A percentile compares a stretch with the other conserved stretches of the same genome.
Conservation (phyloP, 2,888 invertebrate species). For the Chalcis sispes region DNA sequence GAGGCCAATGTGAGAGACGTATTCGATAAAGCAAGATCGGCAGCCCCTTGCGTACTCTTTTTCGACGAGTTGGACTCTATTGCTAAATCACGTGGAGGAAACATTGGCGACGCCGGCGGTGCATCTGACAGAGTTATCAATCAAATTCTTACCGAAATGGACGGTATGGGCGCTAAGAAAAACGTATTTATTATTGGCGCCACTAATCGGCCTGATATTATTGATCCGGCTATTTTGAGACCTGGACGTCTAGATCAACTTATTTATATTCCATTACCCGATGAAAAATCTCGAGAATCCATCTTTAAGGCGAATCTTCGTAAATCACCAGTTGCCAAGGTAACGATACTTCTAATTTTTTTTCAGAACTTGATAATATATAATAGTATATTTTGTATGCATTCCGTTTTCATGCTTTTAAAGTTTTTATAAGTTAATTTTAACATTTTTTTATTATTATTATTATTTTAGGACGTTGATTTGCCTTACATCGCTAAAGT, state of each 20-base stretch:
- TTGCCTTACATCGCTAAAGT: slow-evolving; percentile 91
- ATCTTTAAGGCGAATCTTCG: slow-evolving; percentile 97
- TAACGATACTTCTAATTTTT: slow-evolving; percentile 62
- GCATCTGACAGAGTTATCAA: slow-evolving; percentile 99
- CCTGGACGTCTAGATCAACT: slow-evolving; percentile 99
- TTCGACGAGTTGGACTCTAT: slow-evolving; percentile 99
- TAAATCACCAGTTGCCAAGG: slow-evolving; percentile 95
- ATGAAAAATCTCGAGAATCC: slow-evolving; percentile 97
- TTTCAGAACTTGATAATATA: too few species aligned
- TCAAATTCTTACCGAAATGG: slow-evolving; percentile 99
- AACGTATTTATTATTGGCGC: slow-evolving; percentile 99
- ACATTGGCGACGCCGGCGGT: slow-evolving; percentile 97
- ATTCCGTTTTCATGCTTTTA: background rate
- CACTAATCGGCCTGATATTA: slow-evolving; percentile 96
- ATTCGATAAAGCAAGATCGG: slow-evolving; percentile 99
- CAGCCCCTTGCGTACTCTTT: slow-evolving; percentile 99
- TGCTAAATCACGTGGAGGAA: slow-evolving; percentile 98
- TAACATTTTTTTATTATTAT: slow-evolving; percentile 9
- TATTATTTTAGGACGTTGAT: slow-evolving; percentile 86
- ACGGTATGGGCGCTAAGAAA: slow-evolving; percentile 99
- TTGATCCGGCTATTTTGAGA: slow-evolving; percentile 98
- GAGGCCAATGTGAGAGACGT: slow-evolving; percentile 99
- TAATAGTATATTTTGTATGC: too few species aligned
- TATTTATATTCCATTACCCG: slow-evolving; percentile 99
- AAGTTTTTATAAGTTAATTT: background rate